A percentile compares a stretch with the other conserved stretches of the same genome.
Conservation (phyloP, 53 echinoderm and acorn worm genomes). For the Temnopleurus reevesii region DNA sequence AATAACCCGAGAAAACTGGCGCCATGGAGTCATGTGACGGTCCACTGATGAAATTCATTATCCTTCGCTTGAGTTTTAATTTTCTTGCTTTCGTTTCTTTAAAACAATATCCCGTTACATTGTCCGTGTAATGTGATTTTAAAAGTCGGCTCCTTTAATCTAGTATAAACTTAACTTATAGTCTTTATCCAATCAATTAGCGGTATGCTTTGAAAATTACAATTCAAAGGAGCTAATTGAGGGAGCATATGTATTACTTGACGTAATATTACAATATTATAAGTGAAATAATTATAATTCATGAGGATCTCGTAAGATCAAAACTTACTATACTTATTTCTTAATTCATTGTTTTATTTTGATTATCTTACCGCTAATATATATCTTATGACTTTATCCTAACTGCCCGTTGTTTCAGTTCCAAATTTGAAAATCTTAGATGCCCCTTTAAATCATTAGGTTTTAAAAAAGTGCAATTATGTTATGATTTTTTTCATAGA, state of each 20-base stretch:
- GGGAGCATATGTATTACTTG: neutral
- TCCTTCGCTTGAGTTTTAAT: neutral
- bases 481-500: too few relatives aligned
- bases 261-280: too few relatives aligned
- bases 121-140: conserved; percentile 1
- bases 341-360: too few relatives aligned
- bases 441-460: too few relatives aligned
- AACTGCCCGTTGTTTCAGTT: too few relatives aligned
- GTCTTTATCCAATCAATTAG: neutral
- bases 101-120: neutral
- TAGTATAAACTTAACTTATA: neutral
- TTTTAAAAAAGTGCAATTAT: too few relatives aligned
- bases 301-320: too few relatives aligned
- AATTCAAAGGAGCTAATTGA: neutral
- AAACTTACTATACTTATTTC: too few relatives aligned
- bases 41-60: neutral
- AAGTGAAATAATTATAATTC: too few relatives aligned
- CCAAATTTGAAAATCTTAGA: too few relatives aligned
- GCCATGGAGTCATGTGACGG: neutral
- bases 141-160: neutral
- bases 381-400: too few relatives aligned
- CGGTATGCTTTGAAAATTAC: neutral
- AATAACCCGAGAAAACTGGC: conserved; percentile 22
- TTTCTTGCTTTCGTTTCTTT: neutral
- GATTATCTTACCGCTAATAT: too few relatives aligned